These are phyloP conservation scores for Diglossa cyanea DNA, from an alignment of 2,797 vertebrate genomes.

Conservation along the genomic window DNA sequence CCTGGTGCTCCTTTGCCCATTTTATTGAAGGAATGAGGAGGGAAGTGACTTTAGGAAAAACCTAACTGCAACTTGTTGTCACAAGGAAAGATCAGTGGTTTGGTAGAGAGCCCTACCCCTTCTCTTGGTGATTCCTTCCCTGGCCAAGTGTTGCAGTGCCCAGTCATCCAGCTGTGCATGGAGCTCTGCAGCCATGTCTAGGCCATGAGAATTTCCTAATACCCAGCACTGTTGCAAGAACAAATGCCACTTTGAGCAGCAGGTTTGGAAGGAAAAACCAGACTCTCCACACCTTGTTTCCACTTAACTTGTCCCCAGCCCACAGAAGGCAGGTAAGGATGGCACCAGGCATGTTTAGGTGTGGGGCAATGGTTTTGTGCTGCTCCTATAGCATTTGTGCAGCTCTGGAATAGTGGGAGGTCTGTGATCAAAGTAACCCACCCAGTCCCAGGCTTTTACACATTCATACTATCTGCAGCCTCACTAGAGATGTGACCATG, in stretches of 20 bases:
- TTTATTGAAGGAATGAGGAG: background rate
- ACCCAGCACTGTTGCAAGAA: background rate
- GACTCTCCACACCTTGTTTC: background rate
- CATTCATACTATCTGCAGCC: background rate
- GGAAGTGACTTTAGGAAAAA: background rate
- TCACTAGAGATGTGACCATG: fast-evolving
- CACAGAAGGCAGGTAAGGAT: background rate
- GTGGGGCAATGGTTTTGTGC: background rate
- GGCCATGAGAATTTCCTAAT: background rate
- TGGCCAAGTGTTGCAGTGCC: background rate
- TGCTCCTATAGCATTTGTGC: background rate
- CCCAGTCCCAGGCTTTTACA: background rate
- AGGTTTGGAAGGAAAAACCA: background rate
- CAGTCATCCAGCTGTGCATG: background rate
- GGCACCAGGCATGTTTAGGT: background rate
- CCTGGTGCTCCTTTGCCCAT: background rate
- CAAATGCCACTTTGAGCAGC: background rate
- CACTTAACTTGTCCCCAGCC: background rate
- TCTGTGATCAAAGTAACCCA: background rate
- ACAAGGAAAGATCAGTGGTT: background rate
- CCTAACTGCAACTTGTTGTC: background rate
- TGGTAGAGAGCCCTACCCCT: background rate
- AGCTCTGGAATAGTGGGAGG: background rate
- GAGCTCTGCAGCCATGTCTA: background rate
- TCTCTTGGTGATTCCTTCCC: background rate